Conservation (phyloP, 2,797 vertebrate genomes). For the Eulemur mongoz region DNA sequence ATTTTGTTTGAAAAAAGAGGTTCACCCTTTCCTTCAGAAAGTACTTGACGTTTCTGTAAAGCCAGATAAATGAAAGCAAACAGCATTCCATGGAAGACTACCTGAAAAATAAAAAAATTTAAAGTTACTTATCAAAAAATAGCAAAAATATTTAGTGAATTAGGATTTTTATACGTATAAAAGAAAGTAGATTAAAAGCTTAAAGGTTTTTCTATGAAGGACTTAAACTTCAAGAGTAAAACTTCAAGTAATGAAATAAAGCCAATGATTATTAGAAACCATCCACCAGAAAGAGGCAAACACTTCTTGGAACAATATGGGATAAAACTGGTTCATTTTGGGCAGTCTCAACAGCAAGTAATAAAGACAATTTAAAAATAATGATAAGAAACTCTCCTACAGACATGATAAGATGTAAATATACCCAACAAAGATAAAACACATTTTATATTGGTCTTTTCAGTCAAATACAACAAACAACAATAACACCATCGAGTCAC, state of each 20-base stretch:
- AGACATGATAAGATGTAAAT: slow-evolving; percentile 6
- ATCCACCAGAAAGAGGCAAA: not conserved
- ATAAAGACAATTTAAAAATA: not conserved
- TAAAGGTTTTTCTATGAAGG: not conserved
- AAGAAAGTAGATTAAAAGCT: not conserved
- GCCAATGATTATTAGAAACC: not conserved
- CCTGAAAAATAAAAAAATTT: slow-evolving; percentile 85
- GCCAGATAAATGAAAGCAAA: slow-evolving; percentile 97
- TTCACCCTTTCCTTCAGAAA: slow-evolving; percentile 96
- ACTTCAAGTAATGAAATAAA: slow-evolving; percentile 32
- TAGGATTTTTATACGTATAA: not conserved
- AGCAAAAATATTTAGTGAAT: slow-evolving; percentile 23
- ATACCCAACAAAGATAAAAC: not conserved
- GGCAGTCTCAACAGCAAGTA: not conserved
- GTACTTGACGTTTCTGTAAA: slow-evolving; percentile 93
- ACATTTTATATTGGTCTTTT: slow-evolving; percentile 7
- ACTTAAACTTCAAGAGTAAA: not conserved
- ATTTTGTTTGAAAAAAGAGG: slow-evolving; percentile 92
- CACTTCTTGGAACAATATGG: not conserved
- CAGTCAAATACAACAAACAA: slow-evolving; percentile 25
- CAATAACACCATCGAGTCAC: not conserved
- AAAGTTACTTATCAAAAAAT: not conserved
- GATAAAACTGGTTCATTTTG: not conserved
- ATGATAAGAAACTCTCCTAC: not conserved
- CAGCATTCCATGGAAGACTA: slow-evolving; percentile 96